Percentiles rank a stretch among this genome's conserved stretches.
Evolutionary conservation across 2,113 vertebrate genomes (phyloP).

Genomic region (Oriolus oriolus): DNA sequence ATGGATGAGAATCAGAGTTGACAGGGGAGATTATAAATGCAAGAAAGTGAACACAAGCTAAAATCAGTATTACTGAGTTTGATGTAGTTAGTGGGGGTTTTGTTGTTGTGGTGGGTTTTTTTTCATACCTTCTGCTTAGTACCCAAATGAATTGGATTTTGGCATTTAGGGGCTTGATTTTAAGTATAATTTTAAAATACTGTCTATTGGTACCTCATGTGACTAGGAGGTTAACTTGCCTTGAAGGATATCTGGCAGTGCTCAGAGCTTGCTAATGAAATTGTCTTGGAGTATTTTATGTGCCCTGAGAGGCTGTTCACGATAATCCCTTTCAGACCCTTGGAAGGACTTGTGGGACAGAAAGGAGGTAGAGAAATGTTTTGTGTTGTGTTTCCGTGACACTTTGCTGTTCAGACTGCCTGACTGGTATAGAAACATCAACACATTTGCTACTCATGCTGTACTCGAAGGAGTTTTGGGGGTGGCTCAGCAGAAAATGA

Average conservation of each 20-base stretch:
- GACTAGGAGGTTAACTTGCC: neutral
- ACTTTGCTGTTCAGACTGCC: neutral
- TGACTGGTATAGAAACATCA: neutral
- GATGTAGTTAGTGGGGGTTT: neutral
- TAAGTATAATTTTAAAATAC: neutral
- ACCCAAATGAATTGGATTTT: neutral
- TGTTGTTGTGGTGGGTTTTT: neutral
- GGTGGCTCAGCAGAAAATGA: neutral
- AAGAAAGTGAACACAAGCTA: neutral
- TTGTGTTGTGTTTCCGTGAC: neutral
- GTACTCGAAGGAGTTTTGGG: neutral
- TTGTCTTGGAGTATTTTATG: neutral
- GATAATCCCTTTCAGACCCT: neutral
- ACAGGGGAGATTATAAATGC: neutral
- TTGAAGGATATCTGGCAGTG: neutral
- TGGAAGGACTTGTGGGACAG: neutral
- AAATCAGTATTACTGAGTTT: neutral
- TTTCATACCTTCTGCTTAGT: neutral
- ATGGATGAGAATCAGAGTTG: neutral
- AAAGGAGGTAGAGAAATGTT: neutral
- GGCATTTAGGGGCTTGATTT: neutral
- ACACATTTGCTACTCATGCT: neutral
- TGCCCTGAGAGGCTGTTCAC: neutral
- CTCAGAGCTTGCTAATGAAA: neutral
- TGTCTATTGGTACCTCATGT: neutral